Percentiles rank a stretch among this genome's conserved stretches.
These are phyloP conservation scores for Narcine bancroftii DNA, from an alignment of 2,113 vertebrate species.

Conservation along the genomic window DNA sequence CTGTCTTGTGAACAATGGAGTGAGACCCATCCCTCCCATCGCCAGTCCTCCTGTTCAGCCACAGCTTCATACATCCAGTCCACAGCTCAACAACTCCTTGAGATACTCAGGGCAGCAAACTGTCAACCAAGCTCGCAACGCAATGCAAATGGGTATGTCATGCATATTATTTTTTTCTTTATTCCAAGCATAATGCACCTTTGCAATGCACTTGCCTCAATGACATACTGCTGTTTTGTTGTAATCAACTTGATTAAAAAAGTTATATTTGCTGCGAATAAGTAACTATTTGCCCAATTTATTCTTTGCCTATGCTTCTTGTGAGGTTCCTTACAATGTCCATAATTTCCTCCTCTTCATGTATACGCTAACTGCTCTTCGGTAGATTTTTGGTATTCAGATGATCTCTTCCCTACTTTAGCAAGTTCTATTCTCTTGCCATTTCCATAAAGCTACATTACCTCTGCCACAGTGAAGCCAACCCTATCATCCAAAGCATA, in stretches of 20 bases:
- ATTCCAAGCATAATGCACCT: neutral
- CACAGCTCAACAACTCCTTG: conserved; percentile 70
- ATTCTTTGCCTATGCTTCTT: neutral
- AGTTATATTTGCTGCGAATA: neutral
- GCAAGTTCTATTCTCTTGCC: neutral
- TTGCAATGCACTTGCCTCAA: neutral
- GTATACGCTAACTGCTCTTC: neutral
- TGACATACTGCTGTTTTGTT: neutral
- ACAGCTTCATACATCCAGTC: conserved; percentile 64
- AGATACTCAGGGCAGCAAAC: conserved; percentile 66
- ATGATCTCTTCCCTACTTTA: neutral
- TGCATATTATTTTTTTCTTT: neutral
- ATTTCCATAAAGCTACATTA: neutral
- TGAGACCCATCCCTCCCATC: conserved; percentile 61
- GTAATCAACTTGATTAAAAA: neutral
- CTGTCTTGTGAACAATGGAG: conserved; percentile 53
- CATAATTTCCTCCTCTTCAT: neutral
- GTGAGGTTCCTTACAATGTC: no score
- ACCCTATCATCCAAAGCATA: neutral
- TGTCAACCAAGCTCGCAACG: conserved; percentile 59
- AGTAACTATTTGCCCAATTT: neutral
- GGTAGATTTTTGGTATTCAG: neutral
- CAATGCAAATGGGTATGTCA: conserved; percentile 74
- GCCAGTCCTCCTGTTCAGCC: conserved; percentile 54
- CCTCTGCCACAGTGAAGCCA: neutral